Percentiles rank a stretch among this genome's conserved stretches.
These are phyloP conservation scores for Plagiodera versicolora DNA, from an alignment of 2,888 invertebrate species.

Conservation along the genomic window DNA sequence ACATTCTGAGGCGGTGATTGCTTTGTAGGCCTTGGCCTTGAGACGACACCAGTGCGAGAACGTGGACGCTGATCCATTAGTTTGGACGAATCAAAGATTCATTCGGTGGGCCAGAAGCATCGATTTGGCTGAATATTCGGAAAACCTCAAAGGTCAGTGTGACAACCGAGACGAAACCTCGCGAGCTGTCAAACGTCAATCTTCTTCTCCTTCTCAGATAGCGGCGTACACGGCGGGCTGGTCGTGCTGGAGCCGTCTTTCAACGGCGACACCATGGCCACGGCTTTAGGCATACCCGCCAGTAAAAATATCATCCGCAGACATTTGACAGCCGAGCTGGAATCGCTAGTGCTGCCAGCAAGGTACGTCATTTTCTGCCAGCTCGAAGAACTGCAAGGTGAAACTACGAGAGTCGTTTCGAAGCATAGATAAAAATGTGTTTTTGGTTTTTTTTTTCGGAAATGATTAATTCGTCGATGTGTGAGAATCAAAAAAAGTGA, in stretches of 20 bases:
- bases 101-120: slow-evolving; percentile 93
- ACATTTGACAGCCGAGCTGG: slow-evolving; percentile 88
- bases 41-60: slow-evolving; percentile 86
- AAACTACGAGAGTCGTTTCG: slow-evolving; percentile 70
- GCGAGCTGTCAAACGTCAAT: too few relatives aligned
- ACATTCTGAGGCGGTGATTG: not conserved
- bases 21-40: slow-evolving; percentile 76
- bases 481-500: slow-evolving; percentile 6
- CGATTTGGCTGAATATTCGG: slow-evolving; percentile 91
- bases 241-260: slow-evolving; percentile 93
- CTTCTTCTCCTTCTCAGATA: slow-evolving; percentile 75
- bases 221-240: slow-evolving; percentile 92
- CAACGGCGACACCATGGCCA: slow-evolving; percentile 93
- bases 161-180: too few relatives aligned
- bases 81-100: slow-evolving; percentile 95
- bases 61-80: slow-evolving; percentile 86
- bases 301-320: slow-evolving; percentile 91
- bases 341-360: slow-evolving; percentile 87
- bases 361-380: slow-evolving; percentile 89
- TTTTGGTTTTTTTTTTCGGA: too few relatives aligned
- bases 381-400: slow-evolving; percentile 81
- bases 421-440: slow-evolving; percentile 56
- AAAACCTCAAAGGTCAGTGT: slow-evolving; percentile 92
- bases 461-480: too few relatives aligned
- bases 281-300: slow-evolving; percentile 87